Evolutionary conservation across 2,797 vertebrate genomes (phyloP).

Genomic region (Melanotaenia nigrans): DNA sequence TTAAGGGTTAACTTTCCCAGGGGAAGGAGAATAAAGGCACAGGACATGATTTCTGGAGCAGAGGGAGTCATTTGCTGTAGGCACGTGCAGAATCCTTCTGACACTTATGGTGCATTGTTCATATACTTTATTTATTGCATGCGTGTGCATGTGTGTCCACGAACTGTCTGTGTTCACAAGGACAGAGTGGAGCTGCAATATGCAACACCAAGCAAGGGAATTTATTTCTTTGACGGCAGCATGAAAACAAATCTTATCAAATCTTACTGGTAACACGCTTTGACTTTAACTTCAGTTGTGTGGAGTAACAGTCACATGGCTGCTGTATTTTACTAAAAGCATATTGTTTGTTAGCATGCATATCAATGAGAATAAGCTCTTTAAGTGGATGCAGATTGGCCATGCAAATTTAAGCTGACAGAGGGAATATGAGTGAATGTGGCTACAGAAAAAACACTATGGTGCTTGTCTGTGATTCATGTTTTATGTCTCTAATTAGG

Average conservation of each 20-base stretch:
- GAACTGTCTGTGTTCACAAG: constrained; percentile 18
- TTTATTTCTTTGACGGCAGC: constrained; percentile 19
- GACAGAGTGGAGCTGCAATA: constrained; percentile 18
- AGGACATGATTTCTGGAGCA: constrained; percentile 43
- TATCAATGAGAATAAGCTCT: constrained; percentile 33
- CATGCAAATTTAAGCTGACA: constrained; percentile 35
- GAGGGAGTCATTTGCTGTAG: constrained; percentile 23
- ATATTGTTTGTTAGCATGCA: constrained; percentile 24
- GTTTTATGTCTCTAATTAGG: constrained; percentile 13
- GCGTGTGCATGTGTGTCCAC: constrained; percentile 10
- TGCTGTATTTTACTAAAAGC: constrained; percentile 17
- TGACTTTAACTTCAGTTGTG: background rate
- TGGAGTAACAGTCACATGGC: background rate
- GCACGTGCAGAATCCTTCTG: constrained; percentile 26
- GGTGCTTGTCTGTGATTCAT: background rate
- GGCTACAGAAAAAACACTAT: constrained; percentile 2
- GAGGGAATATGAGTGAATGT: constrained; percentile 2
- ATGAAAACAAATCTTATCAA: constrained; percentile 7
- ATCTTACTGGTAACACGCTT: background rate
- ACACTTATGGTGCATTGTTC: constrained; percentile 46
- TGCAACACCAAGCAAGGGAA: constrained; percentile 18
- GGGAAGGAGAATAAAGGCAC: constrained; percentile 41
- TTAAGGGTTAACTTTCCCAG: constrained; percentile 55
- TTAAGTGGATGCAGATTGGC: constrained; percentile 31
- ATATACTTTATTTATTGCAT: constrained; percentile 40